A percentile compares a stretch with the other conserved stretches of the same genome.
Conservation (phyloP, 2,888 invertebrate species). For the Pristionchus entomophagus region DNA sequence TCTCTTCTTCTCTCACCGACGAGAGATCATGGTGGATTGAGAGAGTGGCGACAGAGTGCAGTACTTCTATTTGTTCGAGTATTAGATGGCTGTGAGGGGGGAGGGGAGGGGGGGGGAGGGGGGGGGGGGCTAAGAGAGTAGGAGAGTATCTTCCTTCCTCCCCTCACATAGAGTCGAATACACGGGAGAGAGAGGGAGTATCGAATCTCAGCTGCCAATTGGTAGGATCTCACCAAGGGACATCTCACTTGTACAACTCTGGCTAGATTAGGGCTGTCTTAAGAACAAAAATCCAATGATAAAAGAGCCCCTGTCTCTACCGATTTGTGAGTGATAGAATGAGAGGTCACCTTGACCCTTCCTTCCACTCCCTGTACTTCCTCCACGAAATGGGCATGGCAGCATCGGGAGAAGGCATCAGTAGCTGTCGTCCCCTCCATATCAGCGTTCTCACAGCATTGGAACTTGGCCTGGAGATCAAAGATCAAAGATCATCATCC, state of each 20-base stretch:
- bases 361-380: slow-evolving; percentile 53
- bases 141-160: slow-evolving; percentile 36
- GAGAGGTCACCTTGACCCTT: no score
- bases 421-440: slow-evolving; percentile 59
- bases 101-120: background rate
- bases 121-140: background rate
- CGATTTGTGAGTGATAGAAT: no score
- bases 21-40: no score
- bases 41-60: background rate
- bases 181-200: background rate
- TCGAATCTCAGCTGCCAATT: background rate
- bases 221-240: no score
- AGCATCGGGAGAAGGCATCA: slow-evolving; percentile 73
- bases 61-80: slow-evolving; percentile 39
- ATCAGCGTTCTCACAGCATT: slow-evolving; percentile 69
- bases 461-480: slow-evolving; percentile 60
- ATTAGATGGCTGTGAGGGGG: background rate
- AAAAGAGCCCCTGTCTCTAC: no score
- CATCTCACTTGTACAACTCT: no score
- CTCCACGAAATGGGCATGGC: slow-evolving; percentile 68
- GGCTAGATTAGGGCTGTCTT: no score
- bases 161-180: background rate
- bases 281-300: no score
- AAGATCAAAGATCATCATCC: background rate
- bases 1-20: background rate